Evolutionary conservation across 2,797 vertebrate genomes (phyloP).

Genomic region (Myotis myotis): DNA sequence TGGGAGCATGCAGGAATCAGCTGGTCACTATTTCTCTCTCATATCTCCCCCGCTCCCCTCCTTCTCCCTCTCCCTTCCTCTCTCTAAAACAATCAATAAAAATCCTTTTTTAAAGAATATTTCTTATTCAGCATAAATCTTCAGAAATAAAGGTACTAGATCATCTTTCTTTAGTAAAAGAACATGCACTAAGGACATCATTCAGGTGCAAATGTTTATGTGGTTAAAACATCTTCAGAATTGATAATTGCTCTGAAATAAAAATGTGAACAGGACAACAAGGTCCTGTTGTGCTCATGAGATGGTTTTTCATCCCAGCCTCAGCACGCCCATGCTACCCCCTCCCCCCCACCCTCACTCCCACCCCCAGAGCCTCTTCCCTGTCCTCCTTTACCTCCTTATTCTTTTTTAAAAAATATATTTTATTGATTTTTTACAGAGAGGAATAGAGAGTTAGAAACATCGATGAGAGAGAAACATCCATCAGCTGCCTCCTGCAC

Average conservation of each 20-base stretch:
- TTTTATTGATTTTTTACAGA: too few relatives aligned
- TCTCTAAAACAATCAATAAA: too few relatives aligned
- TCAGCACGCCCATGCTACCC: fast-evolving
- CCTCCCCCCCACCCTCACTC: too few relatives aligned
- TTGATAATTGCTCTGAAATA: background rate
- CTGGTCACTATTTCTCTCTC: too few relatives aligned
- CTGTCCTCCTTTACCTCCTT: too few relatives aligned
- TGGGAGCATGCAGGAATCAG: too few relatives aligned
- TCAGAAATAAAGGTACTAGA: background rate
- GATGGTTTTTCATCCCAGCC: background rate
- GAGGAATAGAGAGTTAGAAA: too few relatives aligned
- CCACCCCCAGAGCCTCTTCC: background rate
- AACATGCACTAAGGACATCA: background rate
- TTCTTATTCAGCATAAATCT: background rate
- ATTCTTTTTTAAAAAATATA: background rate
- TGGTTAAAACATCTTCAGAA: background rate
- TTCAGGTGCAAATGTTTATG: background rate
- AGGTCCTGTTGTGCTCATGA: background rate
- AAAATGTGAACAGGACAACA: background rate
- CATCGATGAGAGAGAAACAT: too few relatives aligned
- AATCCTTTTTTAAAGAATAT: background rate
- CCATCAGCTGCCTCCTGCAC: too few relatives aligned
- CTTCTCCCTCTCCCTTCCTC: too few relatives aligned
- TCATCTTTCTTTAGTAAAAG: background rate
- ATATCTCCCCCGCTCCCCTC: too few relatives aligned